phyloP scores from a whole-genome alignment of 2,888 invertebrate species.

The Lithophane leautieri region DNA sequence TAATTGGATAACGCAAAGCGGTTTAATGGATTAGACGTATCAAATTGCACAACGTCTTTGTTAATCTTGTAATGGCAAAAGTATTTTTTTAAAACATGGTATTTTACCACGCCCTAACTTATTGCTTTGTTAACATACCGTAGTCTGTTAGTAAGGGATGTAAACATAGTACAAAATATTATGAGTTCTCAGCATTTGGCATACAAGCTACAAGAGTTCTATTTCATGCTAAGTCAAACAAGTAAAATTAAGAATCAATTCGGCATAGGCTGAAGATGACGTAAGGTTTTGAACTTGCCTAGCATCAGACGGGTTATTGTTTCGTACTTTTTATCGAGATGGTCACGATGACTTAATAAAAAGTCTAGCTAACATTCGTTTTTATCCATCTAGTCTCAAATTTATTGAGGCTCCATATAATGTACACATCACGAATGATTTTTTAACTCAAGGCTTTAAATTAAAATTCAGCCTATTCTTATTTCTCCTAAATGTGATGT shows the following conservation, averaged over 20 bases:
- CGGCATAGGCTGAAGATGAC: constrained; percentile 78
- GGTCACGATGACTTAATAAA: constrained; percentile 72
- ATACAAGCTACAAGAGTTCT: constrained; percentile 52
- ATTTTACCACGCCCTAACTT: not conserved
- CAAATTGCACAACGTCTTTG: constrained; percentile 56
- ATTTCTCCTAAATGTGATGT: constrained; percentile 10
- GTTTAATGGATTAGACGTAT: constrained; percentile 59
- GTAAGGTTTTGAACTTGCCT: constrained; percentile 72
- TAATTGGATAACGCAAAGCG: constrained; percentile 76
- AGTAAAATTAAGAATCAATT: constrained; percentile 83
- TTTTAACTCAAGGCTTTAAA: constrained; percentile 45
- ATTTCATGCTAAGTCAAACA: constrained; percentile 69
- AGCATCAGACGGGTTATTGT: constrained; percentile 72
- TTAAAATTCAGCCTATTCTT: constrained; percentile 34
- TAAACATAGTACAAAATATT: constrained; percentile 12
- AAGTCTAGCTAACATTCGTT: constrained; percentile 49
- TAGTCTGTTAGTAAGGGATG: not conserved
- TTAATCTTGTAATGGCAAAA: constrained; percentile 27
- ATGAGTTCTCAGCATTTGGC: constrained; percentile 21
- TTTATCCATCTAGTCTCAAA: constrained; percentile 33
- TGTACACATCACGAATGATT: constrained; percentile 12
- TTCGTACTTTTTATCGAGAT: constrained; percentile 63
- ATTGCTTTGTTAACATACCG: not conserved
- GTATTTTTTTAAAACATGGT: not conserved
- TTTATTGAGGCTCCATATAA: constrained; percentile 26